Base-by-base conservation (phyloP, 2,888 invertebrate genomes). In the Rugalucina vietnamica region DNA sequence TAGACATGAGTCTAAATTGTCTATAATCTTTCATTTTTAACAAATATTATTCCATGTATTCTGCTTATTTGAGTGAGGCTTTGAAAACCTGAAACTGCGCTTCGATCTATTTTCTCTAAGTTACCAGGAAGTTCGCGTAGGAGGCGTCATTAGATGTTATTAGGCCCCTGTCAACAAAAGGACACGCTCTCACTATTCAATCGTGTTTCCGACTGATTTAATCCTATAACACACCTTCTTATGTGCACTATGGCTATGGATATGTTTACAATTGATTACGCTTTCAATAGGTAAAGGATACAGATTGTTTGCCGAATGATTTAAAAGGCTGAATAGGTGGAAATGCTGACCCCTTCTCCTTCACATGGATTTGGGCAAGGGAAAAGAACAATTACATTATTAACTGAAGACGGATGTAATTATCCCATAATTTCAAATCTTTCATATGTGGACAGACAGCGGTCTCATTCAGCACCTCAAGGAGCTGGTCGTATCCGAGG, bases 371-470 rank as follows among this genome's bases (percentile, higher is more conserved):
- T 75, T 71, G 92, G 93, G 10, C 92, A 92, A 76, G 92, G 93
- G 36, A 92, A 92, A 80, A 82, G 88, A 49, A 90, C 91, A 1
- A 88, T 88, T 65, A 92, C 92, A 8, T 76, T 93, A 65, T 73
- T 92, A 43, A 92, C 92, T 10, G 91, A 92, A 50, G 91, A 87
- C 71, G 93, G 93, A 10, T 91, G 87, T 84, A 76, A 90, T 69
- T 93, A 91, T 79, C 92, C 92, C 1, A 85, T 92, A 36, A 91
- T 92, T 27, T 89, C 90, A 14, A 89, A 91, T 65, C 88, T 87
- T 36, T 86, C 91, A 1, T 91, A 92, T 71, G 80, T 57, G 60
- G 92, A 91, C 74, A 84, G 91, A 72, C 80, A 79, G n/a, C 76
- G 90, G 60, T 83, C 85, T 10, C 81, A 86, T 50, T 88, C 92